These are phyloP conservation scores for Cataglyphis rosenhaueri DNA, from an alignment of 2,888 invertebrate species.

Conservation along the genomic window DNA sequence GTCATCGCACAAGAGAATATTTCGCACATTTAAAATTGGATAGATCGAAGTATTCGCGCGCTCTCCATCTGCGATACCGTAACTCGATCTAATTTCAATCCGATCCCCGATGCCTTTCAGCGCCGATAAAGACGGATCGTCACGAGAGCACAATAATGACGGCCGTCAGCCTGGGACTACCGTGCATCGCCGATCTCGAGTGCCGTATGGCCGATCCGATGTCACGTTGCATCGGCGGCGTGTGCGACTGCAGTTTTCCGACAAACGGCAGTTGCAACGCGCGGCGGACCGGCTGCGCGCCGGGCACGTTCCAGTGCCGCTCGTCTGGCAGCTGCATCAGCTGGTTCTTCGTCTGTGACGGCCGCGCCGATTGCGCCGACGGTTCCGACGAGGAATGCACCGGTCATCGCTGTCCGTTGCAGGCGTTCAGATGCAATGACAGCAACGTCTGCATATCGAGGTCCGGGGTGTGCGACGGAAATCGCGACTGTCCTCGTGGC, in stretches of 20 bases:
- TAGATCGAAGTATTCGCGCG: background rate
- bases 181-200: slow-evolving; percentile 91
- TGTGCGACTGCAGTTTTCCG: slow-evolving; percentile 91
- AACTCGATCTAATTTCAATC: background rate
- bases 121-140: slow-evolving; percentile 81
- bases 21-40: background rate
- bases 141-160: slow-evolving; percentile 78
- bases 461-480: slow-evolving; percentile 93
- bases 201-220: slow-evolving; percentile 93
- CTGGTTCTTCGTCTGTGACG: slow-evolving; percentile 97
- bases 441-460: slow-evolving; percentile 91
- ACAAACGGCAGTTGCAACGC: slow-evolving; percentile 90
- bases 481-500: slow-evolving; percentile 91
- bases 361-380: slow-evolving; percentile 93
- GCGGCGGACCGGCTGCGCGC: slow-evolving; percentile 91
- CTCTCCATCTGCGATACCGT: background rate
- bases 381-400: slow-evolving; percentile 95
- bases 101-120: slow-evolving; percentile 56
- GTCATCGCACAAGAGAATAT: background rate
- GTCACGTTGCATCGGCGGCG: slow-evolving; percentile 91
- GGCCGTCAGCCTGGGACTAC: slow-evolving; percentile 91
- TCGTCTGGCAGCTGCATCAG: slow-evolving; percentile 95
- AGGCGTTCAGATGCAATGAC: slow-evolving; percentile 90
- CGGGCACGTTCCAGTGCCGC: slow-evolving; percentile 95
- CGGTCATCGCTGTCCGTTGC: slow-evolving; percentile 89